phyloP scores from a whole-genome alignment of 2,888 invertebrate genomes.

The Xestia sexstrigata region DNA sequence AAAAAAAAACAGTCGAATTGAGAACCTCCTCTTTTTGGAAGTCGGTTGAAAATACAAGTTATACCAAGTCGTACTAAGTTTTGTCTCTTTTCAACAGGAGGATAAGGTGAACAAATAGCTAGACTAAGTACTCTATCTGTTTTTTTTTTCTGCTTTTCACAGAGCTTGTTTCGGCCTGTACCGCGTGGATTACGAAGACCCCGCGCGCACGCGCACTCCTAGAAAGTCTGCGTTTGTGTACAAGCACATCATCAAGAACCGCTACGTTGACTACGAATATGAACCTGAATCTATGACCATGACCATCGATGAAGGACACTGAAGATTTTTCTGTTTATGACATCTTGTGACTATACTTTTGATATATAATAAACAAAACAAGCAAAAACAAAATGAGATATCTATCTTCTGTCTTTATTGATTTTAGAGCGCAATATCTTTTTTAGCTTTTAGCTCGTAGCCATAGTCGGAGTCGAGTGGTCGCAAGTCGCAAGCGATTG shows the following conservation, averaged over 20 bases:
- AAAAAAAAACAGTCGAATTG: no score
- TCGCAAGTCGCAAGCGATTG: no score
- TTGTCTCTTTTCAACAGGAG: not conserved
- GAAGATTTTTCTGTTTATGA: not conserved
- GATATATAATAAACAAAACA: not conserved
- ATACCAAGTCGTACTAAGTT: not conserved
- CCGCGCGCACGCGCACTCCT: slow-evolving; percentile 91
- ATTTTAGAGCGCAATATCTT: not conserved
- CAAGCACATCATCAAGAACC: slow-evolving; percentile 88
- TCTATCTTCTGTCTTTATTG: not conserved
- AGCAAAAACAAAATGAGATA: not conserved
- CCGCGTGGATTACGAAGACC: slow-evolving; percentile 92
- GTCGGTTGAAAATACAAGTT: no score
- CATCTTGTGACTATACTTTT: not conserved
- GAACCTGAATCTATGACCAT: slow-evolving; percentile 76
- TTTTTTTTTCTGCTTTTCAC: slow-evolving; percentile 67
- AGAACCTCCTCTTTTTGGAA: no score
- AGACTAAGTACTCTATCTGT: no score
- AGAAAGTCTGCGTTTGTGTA: slow-evolving; percentile 91
- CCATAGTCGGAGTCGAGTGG: not conserved
- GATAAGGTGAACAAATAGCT: not conserved
- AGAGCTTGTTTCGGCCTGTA: slow-evolving; percentile 93
- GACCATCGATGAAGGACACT: slow-evolving; percentile 77
- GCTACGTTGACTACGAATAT: slow-evolving; percentile 77
- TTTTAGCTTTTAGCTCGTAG: not conserved